phyloP scores from a whole-genome alignment of 1,140 invertebrate genomes.

The Littorina saxatilis region DNA sequence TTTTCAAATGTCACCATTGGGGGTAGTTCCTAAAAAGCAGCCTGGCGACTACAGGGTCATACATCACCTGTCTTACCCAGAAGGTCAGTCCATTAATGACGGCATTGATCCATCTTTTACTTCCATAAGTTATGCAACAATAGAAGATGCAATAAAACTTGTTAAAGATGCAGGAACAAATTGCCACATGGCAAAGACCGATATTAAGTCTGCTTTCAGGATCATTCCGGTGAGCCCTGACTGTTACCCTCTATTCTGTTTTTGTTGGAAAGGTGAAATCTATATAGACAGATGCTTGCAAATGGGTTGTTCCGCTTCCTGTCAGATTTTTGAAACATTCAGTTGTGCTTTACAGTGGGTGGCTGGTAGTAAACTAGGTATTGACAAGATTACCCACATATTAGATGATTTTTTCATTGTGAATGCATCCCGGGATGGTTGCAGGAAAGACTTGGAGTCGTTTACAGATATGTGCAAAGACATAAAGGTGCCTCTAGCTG shows the following conservation, averaged over 20 bases:
- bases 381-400: neutral
- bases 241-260: slow-evolving; percentile 17
- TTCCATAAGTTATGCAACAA: slow-evolving; percentile 31
- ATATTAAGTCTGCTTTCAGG: slow-evolving; percentile 39
- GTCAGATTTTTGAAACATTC: neutral
- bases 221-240: slow-evolving; percentile 23
- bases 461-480: neutral
- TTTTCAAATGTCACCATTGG: neutral
- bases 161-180: slow-evolving; percentile 19
- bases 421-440: neutral
- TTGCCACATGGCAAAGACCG: slow-evolving; percentile 37
- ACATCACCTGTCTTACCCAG: slow-evolving; percentile 45
- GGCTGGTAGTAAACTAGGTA: neutral
- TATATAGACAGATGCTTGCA: neutral
- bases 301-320: neutral
- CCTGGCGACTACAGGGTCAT: slow-evolving; percentile 43
- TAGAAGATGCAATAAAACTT: slow-evolving; percentile 37
- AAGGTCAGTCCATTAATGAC: slow-evolving; percentile 44
- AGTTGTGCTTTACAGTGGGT: neutral
- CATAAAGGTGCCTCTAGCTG: neutral
- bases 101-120: too few relatives aligned
- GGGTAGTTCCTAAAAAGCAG: neutral
- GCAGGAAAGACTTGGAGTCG: too few relatives aligned
- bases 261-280: neutral
- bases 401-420: neutral